Evolutionary conservation across 2,113 vertebrate species (phyloP).

Genomic region (Pogona vitticeps): DNA sequence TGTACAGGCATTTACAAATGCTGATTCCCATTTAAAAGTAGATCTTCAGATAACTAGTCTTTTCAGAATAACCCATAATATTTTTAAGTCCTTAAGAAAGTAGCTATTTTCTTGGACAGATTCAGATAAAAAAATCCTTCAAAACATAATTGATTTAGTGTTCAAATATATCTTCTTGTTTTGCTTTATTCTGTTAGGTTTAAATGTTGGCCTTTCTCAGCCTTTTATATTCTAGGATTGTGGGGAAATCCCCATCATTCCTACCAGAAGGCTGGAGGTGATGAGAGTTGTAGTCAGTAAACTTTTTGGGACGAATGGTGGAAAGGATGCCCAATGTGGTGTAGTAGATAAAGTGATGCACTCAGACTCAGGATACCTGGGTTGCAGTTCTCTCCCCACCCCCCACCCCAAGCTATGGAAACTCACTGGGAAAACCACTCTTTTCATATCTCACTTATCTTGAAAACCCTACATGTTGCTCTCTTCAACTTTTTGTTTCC

Average conservation of each 20-base stretch:
- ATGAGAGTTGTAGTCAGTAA: too few species aligned
- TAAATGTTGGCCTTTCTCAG: not conserved
- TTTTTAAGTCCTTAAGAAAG: not conserved
- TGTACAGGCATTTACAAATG: not conserved
- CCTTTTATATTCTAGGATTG: not conserved
- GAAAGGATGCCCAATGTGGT: not conserved
- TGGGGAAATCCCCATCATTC: too few species aligned
- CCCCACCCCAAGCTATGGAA: not conserved
- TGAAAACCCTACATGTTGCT: not conserved
- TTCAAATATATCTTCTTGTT: not conserved
- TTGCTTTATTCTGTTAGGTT: not conserved
- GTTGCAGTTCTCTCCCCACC: not conserved
- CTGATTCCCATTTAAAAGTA: not conserved
- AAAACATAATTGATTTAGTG: not conserved
- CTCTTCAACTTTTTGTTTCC: conserved; percentile 4
- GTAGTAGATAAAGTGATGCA: not conserved
- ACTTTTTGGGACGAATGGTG: not conserved
- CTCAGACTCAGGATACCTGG: too few species aligned
- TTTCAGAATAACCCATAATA: not conserved
- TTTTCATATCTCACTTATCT: too few species aligned
- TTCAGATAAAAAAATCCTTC: not conserved
- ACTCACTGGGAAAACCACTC: too few species aligned
- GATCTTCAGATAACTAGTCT: not conserved
- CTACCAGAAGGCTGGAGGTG: too few species aligned
- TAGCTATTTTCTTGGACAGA: not conserved